Evolutionary conservation across 2,797 vertebrate genomes (phyloP), one percentile per base, ranked within the genome.

Genomic region (Mormyrus proboscirostris): DNA sequence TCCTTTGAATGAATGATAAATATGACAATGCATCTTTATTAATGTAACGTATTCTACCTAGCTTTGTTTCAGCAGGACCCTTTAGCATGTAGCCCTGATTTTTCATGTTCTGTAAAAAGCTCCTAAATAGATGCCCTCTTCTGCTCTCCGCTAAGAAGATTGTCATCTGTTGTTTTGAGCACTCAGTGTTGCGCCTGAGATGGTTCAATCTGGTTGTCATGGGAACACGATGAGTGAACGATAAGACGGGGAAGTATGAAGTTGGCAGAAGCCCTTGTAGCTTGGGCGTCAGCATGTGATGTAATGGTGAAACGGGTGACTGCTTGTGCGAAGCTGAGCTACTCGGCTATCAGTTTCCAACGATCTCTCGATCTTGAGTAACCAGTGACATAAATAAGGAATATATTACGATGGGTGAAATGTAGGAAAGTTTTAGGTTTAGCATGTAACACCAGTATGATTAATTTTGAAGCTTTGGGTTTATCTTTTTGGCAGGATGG

Each of bases 321-420:
- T 29, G 51, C 69, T 76, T n/a, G 33, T 57, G 76, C 22, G 12
- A 51, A 25, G 57, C 55, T 44, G 14, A 84, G 79, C 88, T 62
- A 55, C 51, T 55, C 12, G 10, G 76, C 88, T 84, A 59, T 89
- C 88, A 33, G 79, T 65, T 89, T 47, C 88, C 22, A 51, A 25
- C 8, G 6, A 2, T 49, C 44, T 10, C 57, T 33, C 12, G 41
- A 84, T 89, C 22, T 62, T 14, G 4, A 59, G 53, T 41, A 38
- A 41, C 53, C 22, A 51, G 25, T 57, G 29, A 33, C 16, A 57
- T 51, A 84, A 84, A 84, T 84, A 84, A 84, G 82, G n/a, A 84
- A 51, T 84, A 49, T 84, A 51, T 84, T 51, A 84, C 3, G 5
- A 22, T 51, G n/a, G 82, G 49, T 29, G 22, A 84, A 29, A 84